phyloP scores from a whole-genome alignment of 2,888 invertebrate species.

The Chalcosyrphus nemorum region DNA sequence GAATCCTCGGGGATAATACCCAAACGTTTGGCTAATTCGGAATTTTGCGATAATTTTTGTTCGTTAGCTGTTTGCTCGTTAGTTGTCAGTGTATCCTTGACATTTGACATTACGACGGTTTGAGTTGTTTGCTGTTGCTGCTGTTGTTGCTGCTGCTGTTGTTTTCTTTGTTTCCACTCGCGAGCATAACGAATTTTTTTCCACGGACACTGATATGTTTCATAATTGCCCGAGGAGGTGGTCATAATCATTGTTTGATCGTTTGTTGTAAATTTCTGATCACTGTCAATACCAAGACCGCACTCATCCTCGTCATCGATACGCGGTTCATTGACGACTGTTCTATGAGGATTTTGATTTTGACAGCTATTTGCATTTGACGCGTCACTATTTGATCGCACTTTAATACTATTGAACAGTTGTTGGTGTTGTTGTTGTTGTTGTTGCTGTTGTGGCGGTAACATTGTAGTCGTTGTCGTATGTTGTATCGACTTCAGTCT shows the following conservation, averaged over 20 bases:
- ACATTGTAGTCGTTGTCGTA: slow-evolving; percentile 76
- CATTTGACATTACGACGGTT: slow-evolving; percentile 24
- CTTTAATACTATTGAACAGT: slow-evolving; percentile 52
- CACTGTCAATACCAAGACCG: slow-evolving; percentile 76
- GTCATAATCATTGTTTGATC: slow-evolving; percentile 24
- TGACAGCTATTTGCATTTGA: slow-evolving; percentile 31
- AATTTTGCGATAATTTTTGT: slow-evolving; percentile 58
- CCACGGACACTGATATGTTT: slow-evolving; percentile 81
- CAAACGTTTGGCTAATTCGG: slow-evolving; percentile 62
- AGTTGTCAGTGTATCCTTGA: slow-evolving; percentile 21
- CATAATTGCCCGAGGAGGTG: slow-evolving; percentile 66
- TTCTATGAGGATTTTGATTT: slow-evolving; percentile 32
- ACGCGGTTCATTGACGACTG: slow-evolving; percentile 73
- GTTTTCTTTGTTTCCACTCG: slow-evolving; percentile 81
- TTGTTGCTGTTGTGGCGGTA: slow-evolving; percentile 69
- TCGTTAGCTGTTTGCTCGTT: slow-evolving; percentile 24
- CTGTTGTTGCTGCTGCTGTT: slow-evolving; percentile 71
- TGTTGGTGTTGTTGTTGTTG: slow-evolving; percentile 35
- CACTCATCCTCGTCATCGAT: slow-evolving; percentile 77
- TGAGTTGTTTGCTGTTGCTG: slow-evolving; percentile 32
- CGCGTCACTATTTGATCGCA: slow-evolving; percentile 28
- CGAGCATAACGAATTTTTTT: slow-evolving; percentile 82
- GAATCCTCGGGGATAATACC: slow-evolving; percentile 61
- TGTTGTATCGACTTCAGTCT: slow-evolving; percentile 76
- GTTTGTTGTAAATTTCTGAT: slow-evolving; percentile 4